Percentiles rank a stretch among this genome's conserved stretches.
These are phyloP conservation scores for Artemia sp. DNA, from an alignment of 2,888 invertebrate species.

Conservation along the genomic window DNA sequence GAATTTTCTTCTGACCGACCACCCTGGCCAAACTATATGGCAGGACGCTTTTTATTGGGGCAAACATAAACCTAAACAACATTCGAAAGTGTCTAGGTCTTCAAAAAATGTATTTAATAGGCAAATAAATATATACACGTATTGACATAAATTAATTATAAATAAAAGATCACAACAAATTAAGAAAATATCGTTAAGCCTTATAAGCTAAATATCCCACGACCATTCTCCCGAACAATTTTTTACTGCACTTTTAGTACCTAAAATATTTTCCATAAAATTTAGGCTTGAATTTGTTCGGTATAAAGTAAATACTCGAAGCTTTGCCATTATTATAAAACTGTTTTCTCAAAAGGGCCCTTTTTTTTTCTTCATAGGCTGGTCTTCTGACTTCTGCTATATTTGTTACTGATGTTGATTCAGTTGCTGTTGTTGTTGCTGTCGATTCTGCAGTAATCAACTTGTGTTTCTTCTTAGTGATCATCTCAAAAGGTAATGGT, in stretches of 20 bases:
- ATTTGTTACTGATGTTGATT: constrained; percentile 9
- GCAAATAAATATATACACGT: too few species aligned
- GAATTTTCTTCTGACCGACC: too few species aligned
- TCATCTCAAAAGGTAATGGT: not conserved
- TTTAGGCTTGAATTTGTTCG: constrained; percentile 9
- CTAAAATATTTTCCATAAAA: constrained; percentile 2
- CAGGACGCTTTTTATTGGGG: too few species aligned
- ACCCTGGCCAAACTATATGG: too few species aligned
- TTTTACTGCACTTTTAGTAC: not conserved
- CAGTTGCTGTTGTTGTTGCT: constrained; percentile 19
- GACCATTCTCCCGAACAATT: too few species aligned
- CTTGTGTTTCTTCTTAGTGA: not conserved
- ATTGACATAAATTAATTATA: too few species aligned
- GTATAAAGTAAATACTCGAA: constrained; percentile 21
- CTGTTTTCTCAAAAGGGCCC: constrained; percentile 16
- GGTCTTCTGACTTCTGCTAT: constrained; percentile 9
- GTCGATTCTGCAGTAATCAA: constrained; percentile 16
- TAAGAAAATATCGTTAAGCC: too few species aligned
- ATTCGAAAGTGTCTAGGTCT: too few species aligned
- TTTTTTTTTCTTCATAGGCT: constrained; percentile 16
- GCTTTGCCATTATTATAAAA: constrained; percentile 22
- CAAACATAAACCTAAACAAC: too few species aligned
- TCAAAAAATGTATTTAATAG: too few species aligned
- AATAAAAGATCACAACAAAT: too few species aligned
- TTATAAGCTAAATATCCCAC: too few species aligned